Conservation (phyloP, 2,113 vertebrate species). For the Okapia johnstoni region DNA sequence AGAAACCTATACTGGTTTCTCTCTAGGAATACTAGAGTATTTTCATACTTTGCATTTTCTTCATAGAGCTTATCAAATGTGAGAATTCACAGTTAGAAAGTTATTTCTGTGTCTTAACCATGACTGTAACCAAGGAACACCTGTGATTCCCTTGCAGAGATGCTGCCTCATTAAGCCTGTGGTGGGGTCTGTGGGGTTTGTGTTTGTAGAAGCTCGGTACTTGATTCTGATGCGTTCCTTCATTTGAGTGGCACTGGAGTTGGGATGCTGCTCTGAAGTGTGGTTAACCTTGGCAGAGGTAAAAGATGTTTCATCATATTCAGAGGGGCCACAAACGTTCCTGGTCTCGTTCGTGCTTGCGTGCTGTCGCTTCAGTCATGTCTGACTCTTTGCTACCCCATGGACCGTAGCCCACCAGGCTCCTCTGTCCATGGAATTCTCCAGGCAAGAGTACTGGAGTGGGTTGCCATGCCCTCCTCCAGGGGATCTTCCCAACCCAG, state of each 20-base stretch:
- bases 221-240: background rate
- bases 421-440: background rate
- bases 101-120: background rate
- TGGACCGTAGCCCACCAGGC: background rate
- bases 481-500: background rate
- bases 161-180: background rate
- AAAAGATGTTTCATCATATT: background rate
- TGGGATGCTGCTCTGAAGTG: background rate
- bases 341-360: background rate
- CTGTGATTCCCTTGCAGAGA: background rate
- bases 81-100: background rate
- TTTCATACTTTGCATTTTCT: background rate
- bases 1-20: background rate
- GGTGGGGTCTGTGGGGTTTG: background rate
- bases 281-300: background rate
- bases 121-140: background rate
- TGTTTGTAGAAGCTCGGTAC: background rate
- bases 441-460: background rate
- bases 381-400: background rate
- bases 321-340: too few species aligned
- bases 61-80: background rate
- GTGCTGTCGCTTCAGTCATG: fast-evolving
- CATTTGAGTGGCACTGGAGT: background rate
- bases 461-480: background rate
- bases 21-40: background rate